Conservation (phyloP, 2,797 vertebrate species). For the Clarias pachynema region DNA sequence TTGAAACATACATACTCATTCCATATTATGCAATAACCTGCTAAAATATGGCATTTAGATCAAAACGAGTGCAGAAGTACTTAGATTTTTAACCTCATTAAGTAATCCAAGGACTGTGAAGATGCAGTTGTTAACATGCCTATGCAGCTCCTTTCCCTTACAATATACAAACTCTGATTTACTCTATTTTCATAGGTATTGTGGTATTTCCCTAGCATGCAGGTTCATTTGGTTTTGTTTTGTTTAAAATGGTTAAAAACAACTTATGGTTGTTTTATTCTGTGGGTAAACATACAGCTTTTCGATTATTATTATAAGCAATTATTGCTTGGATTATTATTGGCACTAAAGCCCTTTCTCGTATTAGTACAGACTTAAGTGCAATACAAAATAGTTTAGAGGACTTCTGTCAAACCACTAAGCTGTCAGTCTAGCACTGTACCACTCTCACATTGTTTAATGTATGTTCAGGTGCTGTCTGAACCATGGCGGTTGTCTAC, state of each 20-base stretch:
- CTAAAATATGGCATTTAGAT: neutral
- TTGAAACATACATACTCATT: neutral
- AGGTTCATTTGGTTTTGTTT: too few species aligned
- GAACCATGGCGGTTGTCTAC: conserved; percentile 96
- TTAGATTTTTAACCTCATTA: neutral
- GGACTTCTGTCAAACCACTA: neutral
- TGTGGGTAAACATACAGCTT: neutral
- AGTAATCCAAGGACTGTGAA: neutral
- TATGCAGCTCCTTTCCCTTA: neutral
- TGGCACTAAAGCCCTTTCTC: neutral
- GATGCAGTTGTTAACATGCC: neutral
- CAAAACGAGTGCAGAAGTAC: neutral
- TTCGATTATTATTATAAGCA: neutral
- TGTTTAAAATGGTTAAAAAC: neutral
- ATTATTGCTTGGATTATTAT: neutral
- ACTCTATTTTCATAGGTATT: too few species aligned
- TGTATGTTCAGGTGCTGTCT: conserved; percentile 83
- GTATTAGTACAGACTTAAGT: neutral
- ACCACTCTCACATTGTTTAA: neutral
- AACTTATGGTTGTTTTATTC: neutral
- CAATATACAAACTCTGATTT: neutral
- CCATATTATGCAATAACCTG: neutral
- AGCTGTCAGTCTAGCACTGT: neutral
- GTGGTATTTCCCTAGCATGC: too few species aligned
- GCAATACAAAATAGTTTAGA: neutral